A percentile compares a stretch with the other conserved stretches of the same genome.
Evolutionary conservation across 2,888 invertebrate genomes (phyloP).

Genomic region (Orchestes rusci): DNA sequence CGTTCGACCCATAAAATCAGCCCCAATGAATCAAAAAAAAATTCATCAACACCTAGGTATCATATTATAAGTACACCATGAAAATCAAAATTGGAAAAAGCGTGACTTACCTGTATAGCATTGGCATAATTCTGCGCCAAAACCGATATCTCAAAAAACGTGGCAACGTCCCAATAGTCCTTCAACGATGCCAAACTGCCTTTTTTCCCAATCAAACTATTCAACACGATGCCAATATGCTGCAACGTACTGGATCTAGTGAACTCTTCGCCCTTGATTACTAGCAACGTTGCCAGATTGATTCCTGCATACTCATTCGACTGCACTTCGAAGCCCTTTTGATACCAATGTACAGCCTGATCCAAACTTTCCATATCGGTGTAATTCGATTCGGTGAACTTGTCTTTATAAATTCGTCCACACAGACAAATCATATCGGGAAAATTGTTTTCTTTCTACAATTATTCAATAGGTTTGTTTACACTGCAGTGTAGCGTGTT

Average conservation of each 20-base stretch:
- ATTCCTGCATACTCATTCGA: constrained; percentile 98
- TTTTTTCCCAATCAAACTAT: constrained; percentile 96
- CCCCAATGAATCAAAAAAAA: too few relatives aligned
- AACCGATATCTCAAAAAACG: constrained; percentile 97
- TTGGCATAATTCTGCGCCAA: constrained; percentile 95
- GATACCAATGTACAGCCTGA: constrained; percentile 94
- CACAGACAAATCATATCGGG: constrained; percentile 97
- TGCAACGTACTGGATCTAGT: constrained; percentile 84
- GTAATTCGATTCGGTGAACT: constrained; percentile 94
- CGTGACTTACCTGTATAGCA: constrained; percentile 78
- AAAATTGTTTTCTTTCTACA: constrained; percentile 82
- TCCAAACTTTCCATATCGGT: constrained; percentile 79
- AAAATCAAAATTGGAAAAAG: background rate
- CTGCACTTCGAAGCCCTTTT: constrained; percentile 95
- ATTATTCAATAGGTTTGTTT: constrained; percentile 16
- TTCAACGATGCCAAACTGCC: constrained; percentile 87
- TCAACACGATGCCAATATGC: constrained; percentile 89
- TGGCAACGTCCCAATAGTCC: constrained; percentile 99
- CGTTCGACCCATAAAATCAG: too few relatives aligned
- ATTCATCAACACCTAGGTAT: too few relatives aligned
- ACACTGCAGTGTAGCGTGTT: too few relatives aligned
- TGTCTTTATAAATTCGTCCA: constrained; percentile 95
- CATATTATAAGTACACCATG: too few relatives aligned
- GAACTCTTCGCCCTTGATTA: constrained; percentile 94
- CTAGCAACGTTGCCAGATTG: constrained; percentile 92